Evolutionary conservation across 2,113 vertebrate species (phyloP).

Genomic region (Plotosus lineatus): DNA sequence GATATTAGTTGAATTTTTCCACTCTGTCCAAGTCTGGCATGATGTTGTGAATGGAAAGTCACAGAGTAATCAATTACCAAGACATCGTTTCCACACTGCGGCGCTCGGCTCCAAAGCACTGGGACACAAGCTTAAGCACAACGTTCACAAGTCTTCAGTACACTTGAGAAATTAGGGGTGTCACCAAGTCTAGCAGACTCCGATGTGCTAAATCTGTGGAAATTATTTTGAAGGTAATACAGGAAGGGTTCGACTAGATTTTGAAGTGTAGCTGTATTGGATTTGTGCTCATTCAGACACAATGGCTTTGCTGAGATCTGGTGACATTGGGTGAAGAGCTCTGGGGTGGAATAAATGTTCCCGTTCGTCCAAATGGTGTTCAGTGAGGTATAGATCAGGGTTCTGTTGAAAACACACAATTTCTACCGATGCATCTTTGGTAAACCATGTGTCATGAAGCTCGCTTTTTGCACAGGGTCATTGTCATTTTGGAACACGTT

Average conservation of each 20-base stretch:
- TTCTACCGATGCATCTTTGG: background rate
- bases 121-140: background rate
- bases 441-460: background rate
- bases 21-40: background rate
- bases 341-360: background rate
- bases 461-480: background rate
- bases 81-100: background rate
- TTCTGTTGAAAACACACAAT: background rate
- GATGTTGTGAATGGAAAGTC: slow-evolving; percentile 3
- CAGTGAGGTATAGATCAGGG: background rate
- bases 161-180: too few species aligned
- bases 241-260: background rate
- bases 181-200: background rate
- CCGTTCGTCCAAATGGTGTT: background rate
- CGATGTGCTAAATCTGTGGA: background rate
- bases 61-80: background rate
- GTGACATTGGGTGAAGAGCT: background rate
- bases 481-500: background rate
- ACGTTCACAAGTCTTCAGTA: background rate
- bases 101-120: background rate
- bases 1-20: slow-evolving; percentile 52
- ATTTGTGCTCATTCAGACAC: background rate
- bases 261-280: background rate
- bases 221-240: too few species aligned
- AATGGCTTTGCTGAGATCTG: background rate